phyloP scores from a whole-genome alignment of 2,113 vertebrate genomes.

The Tenrec ecaudatus region DNA sequence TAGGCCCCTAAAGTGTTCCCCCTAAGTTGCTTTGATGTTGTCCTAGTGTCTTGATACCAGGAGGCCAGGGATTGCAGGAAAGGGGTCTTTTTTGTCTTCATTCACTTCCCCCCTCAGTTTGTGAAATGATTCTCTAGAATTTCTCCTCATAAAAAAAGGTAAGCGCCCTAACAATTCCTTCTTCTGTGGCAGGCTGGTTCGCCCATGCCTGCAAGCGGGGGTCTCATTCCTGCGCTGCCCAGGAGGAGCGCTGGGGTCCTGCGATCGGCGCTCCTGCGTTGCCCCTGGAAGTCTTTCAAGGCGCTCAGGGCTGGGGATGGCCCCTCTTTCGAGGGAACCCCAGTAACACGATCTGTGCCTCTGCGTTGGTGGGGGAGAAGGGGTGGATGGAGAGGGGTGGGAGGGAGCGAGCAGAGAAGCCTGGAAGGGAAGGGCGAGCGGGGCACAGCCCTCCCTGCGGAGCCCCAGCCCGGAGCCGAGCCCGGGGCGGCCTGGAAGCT shows the following conservation, averaged over 20 bases:
- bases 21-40: constrained; percentile 92
- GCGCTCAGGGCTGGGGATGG: constrained; percentile 63
- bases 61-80: constrained; percentile 88
- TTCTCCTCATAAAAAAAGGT: constrained; percentile 84
- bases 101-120: constrained; percentile 84
- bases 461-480: constrained; percentile 34
- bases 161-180: constrained; percentile 80
- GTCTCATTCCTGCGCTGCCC: constrained; percentile 75
- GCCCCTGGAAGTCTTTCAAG: constrained; percentile 69
- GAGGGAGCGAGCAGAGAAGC: constrained; percentile 10
- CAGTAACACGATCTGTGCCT: constrained; percentile 71
- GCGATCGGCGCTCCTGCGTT: constrained; percentile 55
- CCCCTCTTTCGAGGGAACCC: constrained; percentile 80
- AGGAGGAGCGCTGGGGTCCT: constrained; percentile 67
- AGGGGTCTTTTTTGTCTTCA: constrained; percentile 87
- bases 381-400: constrained; percentile 49
- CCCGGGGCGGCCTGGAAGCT: constrained; percentile 58
- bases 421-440: constrained; percentile 28
- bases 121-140: constrained; percentile 84
- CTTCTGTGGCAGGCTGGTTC: constrained; percentile 71
- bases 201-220: constrained; percentile 67
- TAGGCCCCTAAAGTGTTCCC: constrained; percentile 92
- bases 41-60: constrained; percentile 89
- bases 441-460: constrained; percentile 47
- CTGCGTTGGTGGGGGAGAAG: constrained; percentile 66